phyloP scores from a whole-genome alignment of 92 coral and sea anemone species.

The Umimayanthus kanabou region DNA sequence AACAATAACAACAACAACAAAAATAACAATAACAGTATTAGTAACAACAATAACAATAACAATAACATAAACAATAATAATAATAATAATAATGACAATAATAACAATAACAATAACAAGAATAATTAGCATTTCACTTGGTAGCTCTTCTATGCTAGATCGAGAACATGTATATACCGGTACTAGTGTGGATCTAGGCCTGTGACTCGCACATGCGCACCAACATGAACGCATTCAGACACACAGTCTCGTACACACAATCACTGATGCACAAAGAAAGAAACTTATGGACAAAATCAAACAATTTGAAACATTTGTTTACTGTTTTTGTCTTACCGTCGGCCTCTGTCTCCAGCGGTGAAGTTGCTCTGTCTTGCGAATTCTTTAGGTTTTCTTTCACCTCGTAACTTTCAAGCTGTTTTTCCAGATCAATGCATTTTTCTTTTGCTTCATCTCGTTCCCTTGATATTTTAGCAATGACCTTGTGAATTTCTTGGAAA shows the following conservation, averaged over 20 bases:
- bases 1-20: too few relatives aligned
- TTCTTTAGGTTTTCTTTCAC: slow-evolving; percentile 4
- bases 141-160: too few relatives aligned
- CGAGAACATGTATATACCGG: too few relatives aligned
- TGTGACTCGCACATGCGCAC: too few relatives aligned
- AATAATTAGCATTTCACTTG: too few relatives aligned
- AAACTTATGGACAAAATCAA: background rate
- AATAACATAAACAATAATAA: too few relatives aligned
- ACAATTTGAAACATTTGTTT: background rate
- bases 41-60: too few relatives aligned
- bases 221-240: background rate
- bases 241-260: background rate
- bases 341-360: slow-evolving; percentile 13
- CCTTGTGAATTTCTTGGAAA: slow-evolving; percentile 18
- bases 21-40: too few relatives aligned
- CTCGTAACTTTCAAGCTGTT: slow-evolving; percentile 6
- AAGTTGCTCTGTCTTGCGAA: slow-evolving; percentile 42
- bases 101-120: too few relatives aligned
- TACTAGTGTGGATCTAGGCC: too few relatives aligned
- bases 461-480: slow-evolving; percentile 15
- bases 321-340: background rate
- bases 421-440: slow-evolving; percentile 42
- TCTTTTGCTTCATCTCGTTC: slow-evolving; percentile 53
- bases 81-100: too few relatives aligned
- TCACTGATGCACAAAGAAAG: background rate